Base-by-base conservation (phyloP, 30 jellyfish, hydroid and myxozoan genomes). In the Pseudorhiza aurosa region DNA sequence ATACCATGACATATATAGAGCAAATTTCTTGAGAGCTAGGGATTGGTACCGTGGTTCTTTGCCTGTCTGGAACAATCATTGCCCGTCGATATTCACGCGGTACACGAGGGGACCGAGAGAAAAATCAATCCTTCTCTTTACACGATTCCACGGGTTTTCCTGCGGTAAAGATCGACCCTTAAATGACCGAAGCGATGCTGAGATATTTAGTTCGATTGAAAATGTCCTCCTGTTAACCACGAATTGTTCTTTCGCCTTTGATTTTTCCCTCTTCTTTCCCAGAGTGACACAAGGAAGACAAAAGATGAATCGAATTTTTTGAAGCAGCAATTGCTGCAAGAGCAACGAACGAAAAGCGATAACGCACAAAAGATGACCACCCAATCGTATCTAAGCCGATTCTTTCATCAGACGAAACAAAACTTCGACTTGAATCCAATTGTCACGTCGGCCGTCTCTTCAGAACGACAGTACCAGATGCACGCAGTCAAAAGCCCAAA, bases 301-400 rank as follows among this genome's bases (percentile, higher is more conserved):
- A 60, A 43, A 37, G 88, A 76, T 1, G 68, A 40, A 4, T 32
- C 50, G 44, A 51, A 39, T 29, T 2, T 35, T 9, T 21, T 21
- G 0, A 30, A 33, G 11, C 11, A 57, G 1, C 83, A 67, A 17
- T 25, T 51, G 0, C 47, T 53, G 33, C 71, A 80, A 24, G 50
- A 64, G 18, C 77, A 37, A 59, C 26, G 91, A 35, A 83, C 91
- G 8, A 42, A 18, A 35, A 80, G 91, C 31, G 28, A 72, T 58
- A 64, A 40, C 18, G 21, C 91, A 14, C 83, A 80, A 14, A 80
- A 65, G 11, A 65, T 62, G 10, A 47, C 83, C 18, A 80, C 65
- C 7, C 76, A 84, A 1, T 64, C 91, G 18, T 80, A 80, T 80
- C 40, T 80, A 33, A 75, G 91, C 46, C 91, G 91, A 39, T 80